phyloP scores from a whole-genome alignment of 2,113 vertebrate species.

The Acrocephalus kingi region DNA sequence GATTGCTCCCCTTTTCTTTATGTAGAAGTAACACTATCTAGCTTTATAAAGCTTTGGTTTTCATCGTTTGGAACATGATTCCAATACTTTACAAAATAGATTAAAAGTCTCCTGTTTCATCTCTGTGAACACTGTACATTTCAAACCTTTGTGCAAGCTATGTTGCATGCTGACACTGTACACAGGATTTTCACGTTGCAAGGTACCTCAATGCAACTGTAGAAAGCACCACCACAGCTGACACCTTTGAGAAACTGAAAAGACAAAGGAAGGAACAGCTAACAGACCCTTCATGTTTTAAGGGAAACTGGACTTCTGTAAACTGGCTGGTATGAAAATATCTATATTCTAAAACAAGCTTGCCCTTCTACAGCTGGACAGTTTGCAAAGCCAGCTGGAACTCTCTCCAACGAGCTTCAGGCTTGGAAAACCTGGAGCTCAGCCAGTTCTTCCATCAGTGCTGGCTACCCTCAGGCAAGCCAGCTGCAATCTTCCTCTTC shows the following conservation, averaged over 20 bases:
- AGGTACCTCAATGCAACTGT: neutral
- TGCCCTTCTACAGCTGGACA: constrained; percentile 57
- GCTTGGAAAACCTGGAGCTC: constrained; percentile 39
- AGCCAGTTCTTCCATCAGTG: constrained; percentile 31
- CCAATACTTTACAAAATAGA: neutral
- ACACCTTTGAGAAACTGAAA: neutral
- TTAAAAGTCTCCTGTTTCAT: neutral
- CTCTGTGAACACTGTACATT: neutral
- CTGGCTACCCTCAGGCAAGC: constrained; percentile 8
- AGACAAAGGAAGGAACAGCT: neutral
- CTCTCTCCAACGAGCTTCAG: constrained; percentile 22
- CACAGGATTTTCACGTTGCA: neutral
- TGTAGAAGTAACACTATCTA: neutral
- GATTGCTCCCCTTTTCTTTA: neutral
- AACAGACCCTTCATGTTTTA: neutral
- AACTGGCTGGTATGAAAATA: neutral
- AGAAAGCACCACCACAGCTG: neutral
- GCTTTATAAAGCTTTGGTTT: neutral
- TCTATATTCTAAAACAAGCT: neutral
- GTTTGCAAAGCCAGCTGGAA: constrained; percentile 59
- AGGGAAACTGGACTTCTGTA: neutral
- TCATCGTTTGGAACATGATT: neutral
- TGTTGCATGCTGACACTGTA: rapidly evolving
- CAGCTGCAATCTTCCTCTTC: constrained; percentile 48
- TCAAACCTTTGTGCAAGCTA: neutral